phyloP scores from a whole-genome alignment of 2,888 invertebrate species.

The Siphlonurus alternatus region DNA sequence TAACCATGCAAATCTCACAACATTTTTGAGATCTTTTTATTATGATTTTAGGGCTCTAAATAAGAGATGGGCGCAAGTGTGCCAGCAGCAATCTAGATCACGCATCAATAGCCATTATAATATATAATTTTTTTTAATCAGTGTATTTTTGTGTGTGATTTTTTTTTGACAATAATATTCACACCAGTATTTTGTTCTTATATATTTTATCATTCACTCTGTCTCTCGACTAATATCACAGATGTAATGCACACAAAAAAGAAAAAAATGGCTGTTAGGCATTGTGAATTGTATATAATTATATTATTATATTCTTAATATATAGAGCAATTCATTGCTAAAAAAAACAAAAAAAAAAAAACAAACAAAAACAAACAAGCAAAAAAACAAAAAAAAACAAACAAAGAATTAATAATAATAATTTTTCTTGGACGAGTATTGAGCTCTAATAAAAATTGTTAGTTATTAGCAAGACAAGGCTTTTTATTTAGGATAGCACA shows the following conservation, averaged over 20 bases:
- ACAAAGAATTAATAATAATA: no score
- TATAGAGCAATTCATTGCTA: not conserved
- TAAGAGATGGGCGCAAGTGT: not conserved
- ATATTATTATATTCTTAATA: not conserved
- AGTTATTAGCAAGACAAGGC: not conserved
- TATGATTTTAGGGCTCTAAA: not conserved
- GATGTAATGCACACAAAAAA: not conserved
- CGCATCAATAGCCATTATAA: not conserved
- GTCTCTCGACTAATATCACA: not conserved
- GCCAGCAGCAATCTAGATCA: not conserved
- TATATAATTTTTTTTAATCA: not conserved
- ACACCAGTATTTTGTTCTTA: not conserved
- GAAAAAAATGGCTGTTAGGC: not conserved
- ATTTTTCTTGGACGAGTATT: not conserved
- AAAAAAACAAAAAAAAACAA: no score
- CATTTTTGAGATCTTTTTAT: not conserved
- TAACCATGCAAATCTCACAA: not conserved
- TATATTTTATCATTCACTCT: not conserved
- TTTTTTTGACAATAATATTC: not conserved
- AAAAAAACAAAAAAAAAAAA: no score
- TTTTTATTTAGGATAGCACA: not conserved
- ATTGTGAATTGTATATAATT: not conserved
- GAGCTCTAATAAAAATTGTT: not conserved
- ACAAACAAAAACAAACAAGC: no score
- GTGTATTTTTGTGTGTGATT: not conserved